These are phyloP conservation scores for Hipparchia semele DNA, from an alignment of 2,888 invertebrate species.

Conservation along the genomic window DNA sequence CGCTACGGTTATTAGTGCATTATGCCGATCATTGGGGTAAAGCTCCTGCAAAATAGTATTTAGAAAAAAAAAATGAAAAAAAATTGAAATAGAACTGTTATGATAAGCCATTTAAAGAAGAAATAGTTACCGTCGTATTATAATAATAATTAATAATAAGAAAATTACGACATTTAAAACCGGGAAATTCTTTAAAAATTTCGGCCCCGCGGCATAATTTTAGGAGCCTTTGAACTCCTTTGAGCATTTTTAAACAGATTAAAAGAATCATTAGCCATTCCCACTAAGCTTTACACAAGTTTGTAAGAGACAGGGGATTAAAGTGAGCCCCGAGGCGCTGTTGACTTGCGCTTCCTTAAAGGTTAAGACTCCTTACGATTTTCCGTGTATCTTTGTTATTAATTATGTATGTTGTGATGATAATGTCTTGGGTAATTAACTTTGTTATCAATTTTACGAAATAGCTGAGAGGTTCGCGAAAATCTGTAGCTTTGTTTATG, in stretches of 20 bases:
- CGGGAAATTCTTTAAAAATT: conserved; percentile 28
- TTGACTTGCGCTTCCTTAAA: conserved; percentile 38
- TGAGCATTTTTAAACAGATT: conserved; percentile 77
- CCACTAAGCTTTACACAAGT: conserved; percentile 56
- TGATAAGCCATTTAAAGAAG: not conserved
- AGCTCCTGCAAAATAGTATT: too few species aligned
- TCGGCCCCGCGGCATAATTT: conserved; percentile 34
- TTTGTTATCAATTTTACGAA: not conserved
- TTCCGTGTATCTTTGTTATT: conserved; percentile 26
- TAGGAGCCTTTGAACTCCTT: conserved; percentile 64
- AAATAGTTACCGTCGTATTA: not conserved
- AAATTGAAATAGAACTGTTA: not conserved
- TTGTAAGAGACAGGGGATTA: conserved; percentile 73
- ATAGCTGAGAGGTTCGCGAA: not conserved
- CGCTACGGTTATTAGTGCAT: too few species aligned
- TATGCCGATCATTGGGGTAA: too few species aligned
- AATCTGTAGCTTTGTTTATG: not conserved
- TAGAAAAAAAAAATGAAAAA: too few species aligned
- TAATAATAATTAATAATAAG: too few species aligned
- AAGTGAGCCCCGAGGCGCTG: conserved; percentile 62
- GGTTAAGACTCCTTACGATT: conserved; percentile 33
- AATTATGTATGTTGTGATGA: conserved; percentile 36
- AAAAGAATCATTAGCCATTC: conserved; percentile 79
- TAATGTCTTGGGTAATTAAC: conserved; percentile 30
- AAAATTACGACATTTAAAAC: conserved; percentile 35